phyloP scores from a whole-genome alignment of 2,888 invertebrate genomes.

The Chromoteleia sp. region DNA sequence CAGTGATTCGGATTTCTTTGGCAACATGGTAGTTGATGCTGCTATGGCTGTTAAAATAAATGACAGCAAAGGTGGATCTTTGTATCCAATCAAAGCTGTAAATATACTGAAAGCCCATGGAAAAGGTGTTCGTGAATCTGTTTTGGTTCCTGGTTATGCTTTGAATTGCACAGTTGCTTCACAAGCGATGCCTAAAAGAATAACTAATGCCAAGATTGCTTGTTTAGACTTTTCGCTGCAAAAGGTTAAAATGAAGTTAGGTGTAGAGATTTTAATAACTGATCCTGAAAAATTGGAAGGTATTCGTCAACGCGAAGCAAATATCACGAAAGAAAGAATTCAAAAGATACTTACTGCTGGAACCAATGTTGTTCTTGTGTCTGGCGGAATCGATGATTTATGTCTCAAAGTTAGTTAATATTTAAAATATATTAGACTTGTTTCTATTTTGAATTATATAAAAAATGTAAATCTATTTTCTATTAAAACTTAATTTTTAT shows the following conservation, averaged over 20 bases:
- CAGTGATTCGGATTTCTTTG: conserved; percentile 97
- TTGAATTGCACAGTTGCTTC: conserved; percentile 99
- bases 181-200: conserved; percentile 95
- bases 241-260: conserved; percentile 99
- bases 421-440: too few relatives aligned
- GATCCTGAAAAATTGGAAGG: conserved; percentile 98
- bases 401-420: conserved; percentile 90
- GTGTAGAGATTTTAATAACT: conserved; percentile 96
- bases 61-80: conserved; percentile 92
- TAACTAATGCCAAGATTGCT: conserved; percentile 97
- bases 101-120: conserved; percentile 99
- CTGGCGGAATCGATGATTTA: conserved; percentile 99
- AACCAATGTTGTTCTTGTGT: conserved; percentile 96
- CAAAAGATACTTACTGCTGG: conserved; percentile 97
- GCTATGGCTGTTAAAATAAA: conserved; percentile 95
- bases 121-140: conserved; percentile 96
- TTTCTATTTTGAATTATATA: too few relatives aligned
- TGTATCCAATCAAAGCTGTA: conserved; percentile 98
- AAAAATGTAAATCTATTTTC: too few relatives aligned
- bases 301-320: conserved; percentile 96
- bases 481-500: too few relatives aligned
- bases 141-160: conserved; percentile 96
- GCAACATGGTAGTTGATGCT: conserved; percentile 98
- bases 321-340: conserved; percentile 99
- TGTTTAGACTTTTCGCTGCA: conserved; percentile 99